Percentiles rank a stretch among this genome's conserved stretches.
phyloP scores from a whole-genome alignment of 2,888 invertebrate genomes.

The Cephus rjabovi region DNA sequence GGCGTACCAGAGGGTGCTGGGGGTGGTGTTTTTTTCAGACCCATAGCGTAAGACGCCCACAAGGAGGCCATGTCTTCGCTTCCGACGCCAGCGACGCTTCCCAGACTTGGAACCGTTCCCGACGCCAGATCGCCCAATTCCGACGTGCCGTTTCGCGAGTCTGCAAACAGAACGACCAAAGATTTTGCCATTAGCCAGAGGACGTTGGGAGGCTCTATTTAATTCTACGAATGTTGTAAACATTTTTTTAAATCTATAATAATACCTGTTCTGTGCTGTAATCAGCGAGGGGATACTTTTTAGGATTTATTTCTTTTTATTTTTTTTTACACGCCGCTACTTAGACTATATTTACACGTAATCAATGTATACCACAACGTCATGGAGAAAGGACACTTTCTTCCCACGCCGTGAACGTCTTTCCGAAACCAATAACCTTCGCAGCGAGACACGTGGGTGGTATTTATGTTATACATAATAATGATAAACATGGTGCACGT shows the following conservation, averaged over 20 bases:
- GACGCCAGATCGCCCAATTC: conserved; percentile 59
- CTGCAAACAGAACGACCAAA: conserved; percentile 35
- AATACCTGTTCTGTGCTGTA: no score
- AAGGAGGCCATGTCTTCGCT: conserved; percentile 82
- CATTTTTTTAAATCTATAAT: neutral
- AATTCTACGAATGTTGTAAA: neutral
- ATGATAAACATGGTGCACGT: conserved; percentile 37
- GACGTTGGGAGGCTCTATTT: neutral
- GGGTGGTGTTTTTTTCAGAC: conserved; percentile 72
- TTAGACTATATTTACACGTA: no score
- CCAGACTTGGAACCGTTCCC: conserved; percentile 67
- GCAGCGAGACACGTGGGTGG: conserved; percentile 39
- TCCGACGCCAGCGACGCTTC: conserved; percentile 68
- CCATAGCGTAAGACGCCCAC: conserved; percentile 89
- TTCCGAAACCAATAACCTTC: conserved; percentile 13
- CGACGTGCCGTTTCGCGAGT: conserved; percentile 63
- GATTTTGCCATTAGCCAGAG: neutral
- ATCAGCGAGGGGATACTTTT: no score
- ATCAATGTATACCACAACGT: no score
- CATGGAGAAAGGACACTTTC: neutral
- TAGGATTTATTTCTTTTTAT: no score
- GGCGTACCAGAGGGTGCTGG: conserved; percentile 60
- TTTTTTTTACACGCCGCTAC: no score
- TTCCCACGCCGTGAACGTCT: conserved; percentile 28
- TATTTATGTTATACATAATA: conserved; percentile 47